Evolutionary conservation across 2,113 vertebrate species (phyloP).

Genomic region (Oreocharis arfaki): DNA sequence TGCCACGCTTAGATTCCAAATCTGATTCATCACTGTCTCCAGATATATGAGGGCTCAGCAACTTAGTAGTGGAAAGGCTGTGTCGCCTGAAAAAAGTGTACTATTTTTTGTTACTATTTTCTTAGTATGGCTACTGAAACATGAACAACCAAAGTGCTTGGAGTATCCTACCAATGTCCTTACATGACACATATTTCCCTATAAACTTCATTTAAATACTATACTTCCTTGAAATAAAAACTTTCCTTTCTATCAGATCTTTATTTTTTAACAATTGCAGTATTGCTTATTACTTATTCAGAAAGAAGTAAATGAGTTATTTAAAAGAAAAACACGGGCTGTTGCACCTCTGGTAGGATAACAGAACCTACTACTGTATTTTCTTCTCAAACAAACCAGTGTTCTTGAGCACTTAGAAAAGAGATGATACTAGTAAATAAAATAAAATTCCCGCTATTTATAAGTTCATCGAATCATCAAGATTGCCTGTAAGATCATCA

Average conservation of each 20-base stretch:
- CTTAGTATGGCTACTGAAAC: not conserved
- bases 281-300: not conserved
- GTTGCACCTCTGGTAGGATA: not conserved
- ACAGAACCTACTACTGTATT: not conserved
- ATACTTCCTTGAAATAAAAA: not conserved
- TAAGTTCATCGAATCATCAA: not conserved
- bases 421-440: accelerated
- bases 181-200: not conserved
- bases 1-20: conserved; percentile 72
- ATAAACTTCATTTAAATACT: not conserved
- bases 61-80: conserved; percentile 89
- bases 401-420: not conserved
- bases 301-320: not conserved
- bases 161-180: not conserved
- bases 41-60: conserved; percentile 83
- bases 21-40: conserved; percentile 75
- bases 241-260: not conserved
- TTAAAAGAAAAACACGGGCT: not conserved
- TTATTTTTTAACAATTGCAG: not conserved
- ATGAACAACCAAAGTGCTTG: not conserved
- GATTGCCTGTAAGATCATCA: not conserved
- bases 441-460: not conserved
- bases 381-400: not conserved
- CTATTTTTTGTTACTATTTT: not conserved
- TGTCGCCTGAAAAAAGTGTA: conserved; percentile 76